Conservation (phyloP, 2,888 invertebrate genomes). For the Meta bourneti region DNA sequence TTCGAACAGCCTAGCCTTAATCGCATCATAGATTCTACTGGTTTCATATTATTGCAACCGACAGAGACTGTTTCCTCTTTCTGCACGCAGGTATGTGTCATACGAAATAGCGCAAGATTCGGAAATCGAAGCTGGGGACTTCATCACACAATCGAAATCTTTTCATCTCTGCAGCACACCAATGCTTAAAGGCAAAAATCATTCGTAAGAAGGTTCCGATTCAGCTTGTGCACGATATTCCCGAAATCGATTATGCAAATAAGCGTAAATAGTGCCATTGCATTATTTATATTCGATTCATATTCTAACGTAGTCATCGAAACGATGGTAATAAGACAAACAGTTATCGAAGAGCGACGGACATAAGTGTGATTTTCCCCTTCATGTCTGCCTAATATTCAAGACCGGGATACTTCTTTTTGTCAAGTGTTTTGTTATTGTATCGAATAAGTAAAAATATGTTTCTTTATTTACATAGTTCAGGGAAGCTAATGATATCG, state of each 20-base stretch:
- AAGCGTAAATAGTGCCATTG: neutral
- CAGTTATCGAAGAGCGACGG: neutral
- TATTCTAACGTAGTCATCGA: neutral
- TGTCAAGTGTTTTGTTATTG: neutral
- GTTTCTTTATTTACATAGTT: neutral
- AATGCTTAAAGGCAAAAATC: too few species aligned
- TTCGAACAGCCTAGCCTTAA: neutral
- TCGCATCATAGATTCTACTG: too few species aligned
- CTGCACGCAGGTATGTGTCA: neutral
- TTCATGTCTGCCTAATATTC: neutral
- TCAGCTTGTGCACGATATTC: constrained; percentile 31
- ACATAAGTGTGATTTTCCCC: neutral
- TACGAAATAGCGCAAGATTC: neutral
- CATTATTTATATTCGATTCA: constrained; percentile 12
- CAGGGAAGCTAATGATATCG: neutral
- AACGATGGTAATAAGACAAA: neutral
- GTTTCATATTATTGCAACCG: too few species aligned
- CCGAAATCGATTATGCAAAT: constrained; percentile 30
- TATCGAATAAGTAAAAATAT: neutral
- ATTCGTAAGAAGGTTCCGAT: constrained; percentile 13
- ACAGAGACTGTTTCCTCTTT: too few species aligned
- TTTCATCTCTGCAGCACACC: neutral
- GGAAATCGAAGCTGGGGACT: constrained; percentile 8
- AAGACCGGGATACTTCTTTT: neutral
- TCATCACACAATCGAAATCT: neutral